A percentile compares a stretch with the other conserved stretches of the same genome.
phyloP scores from a whole-genome alignment of 2,113 vertebrate species.

The Garra rufa region DNA sequence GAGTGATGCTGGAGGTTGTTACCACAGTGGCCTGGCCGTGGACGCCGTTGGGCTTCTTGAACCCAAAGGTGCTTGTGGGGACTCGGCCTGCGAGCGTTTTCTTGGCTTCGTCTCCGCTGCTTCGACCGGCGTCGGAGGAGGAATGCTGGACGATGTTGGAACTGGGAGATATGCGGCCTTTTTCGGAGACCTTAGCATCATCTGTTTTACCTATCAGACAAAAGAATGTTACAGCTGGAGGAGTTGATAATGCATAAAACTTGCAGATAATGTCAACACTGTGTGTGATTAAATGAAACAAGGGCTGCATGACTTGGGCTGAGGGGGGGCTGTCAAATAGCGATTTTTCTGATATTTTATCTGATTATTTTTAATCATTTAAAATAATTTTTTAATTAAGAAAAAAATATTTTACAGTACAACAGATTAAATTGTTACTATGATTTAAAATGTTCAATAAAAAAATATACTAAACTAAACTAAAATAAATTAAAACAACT shows the following conservation, averaged over 20 bases:
- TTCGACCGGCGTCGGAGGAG: conserved; percentile 92
- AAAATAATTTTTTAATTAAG: no score
- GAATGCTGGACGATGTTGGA: conserved; percentile 87
- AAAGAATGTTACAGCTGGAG: not conserved
- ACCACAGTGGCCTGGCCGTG: not conserved
- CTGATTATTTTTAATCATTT: no score
- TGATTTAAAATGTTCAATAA: no score
- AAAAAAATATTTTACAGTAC: no score
- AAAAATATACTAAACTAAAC: no score
- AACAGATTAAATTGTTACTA: no score
- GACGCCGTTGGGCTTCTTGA: conserved; percentile 89
- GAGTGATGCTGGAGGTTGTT: conserved; percentile 77
- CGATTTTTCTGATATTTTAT: not conserved
- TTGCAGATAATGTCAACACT: conserved; percentile 22
- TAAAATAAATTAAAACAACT: no score
- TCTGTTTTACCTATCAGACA: conserved; percentile 89
- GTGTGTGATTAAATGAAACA: not conserved
- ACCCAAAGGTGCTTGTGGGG: conserved; percentile 90
- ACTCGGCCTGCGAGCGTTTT: conserved; percentile 79
- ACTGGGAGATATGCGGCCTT: conserved; percentile 89
- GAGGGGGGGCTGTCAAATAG: no score
- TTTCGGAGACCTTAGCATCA: conserved; percentile 96
- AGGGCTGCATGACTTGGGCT: not conserved
- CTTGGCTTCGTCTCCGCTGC: conserved; percentile 92
- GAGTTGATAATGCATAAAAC: not conserved